phyloP scores from a whole-genome alignment of 92 coral and sea anemone species.

The Ricordea florida region DNA sequence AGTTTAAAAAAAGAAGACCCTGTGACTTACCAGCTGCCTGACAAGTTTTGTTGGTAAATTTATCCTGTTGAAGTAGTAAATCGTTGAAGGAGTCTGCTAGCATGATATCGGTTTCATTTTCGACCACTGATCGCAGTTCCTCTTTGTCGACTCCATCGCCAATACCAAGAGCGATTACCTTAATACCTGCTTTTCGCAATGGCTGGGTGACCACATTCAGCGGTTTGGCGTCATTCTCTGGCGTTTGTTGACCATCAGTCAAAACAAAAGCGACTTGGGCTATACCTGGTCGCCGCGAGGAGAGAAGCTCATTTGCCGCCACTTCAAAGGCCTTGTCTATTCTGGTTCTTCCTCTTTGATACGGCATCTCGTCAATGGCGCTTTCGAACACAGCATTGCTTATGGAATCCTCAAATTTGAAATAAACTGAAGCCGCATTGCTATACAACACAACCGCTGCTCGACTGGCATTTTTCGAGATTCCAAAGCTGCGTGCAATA shows the following conservation, averaged over 20 bases:
- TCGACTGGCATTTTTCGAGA: constrained; percentile 7
- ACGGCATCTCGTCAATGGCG: constrained; percentile 27
- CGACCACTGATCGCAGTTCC: constrained; percentile 35
- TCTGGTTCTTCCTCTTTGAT: constrained; percentile 13
- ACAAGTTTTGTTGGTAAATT: constrained; percentile 5
- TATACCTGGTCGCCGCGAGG: constrained; percentile 23
- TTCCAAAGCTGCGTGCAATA: constrained; percentile 1
- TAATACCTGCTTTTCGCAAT: constrained; percentile 8
- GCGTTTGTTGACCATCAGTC: constrained; percentile 37
- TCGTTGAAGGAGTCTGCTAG: neutral
- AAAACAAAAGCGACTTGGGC: constrained; percentile 51
- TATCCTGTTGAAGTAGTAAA: neutral
- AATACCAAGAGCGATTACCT: constrained; percentile 51
- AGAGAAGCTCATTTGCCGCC: constrained; percentile 1
- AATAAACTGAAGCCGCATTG: constrained; percentile 29
- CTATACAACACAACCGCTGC: constrained; percentile 45
- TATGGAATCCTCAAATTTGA: constrained; percentile 16
- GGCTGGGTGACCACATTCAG: constrained; percentile 2
- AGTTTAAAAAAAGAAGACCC: too few relatives aligned
- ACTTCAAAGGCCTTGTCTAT: constrained; percentile 47
- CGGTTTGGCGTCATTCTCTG: neutral
- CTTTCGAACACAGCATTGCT: constrained; percentile 9
- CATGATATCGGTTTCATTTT: neutral
- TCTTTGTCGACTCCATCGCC: constrained; percentile 27
- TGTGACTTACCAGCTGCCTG: constrained; percentile 20